These are phyloP conservation scores for Ectemnius continuus DNA, from an alignment of 2,888 invertebrate genomes.

Conservation along the genomic window DNA sequence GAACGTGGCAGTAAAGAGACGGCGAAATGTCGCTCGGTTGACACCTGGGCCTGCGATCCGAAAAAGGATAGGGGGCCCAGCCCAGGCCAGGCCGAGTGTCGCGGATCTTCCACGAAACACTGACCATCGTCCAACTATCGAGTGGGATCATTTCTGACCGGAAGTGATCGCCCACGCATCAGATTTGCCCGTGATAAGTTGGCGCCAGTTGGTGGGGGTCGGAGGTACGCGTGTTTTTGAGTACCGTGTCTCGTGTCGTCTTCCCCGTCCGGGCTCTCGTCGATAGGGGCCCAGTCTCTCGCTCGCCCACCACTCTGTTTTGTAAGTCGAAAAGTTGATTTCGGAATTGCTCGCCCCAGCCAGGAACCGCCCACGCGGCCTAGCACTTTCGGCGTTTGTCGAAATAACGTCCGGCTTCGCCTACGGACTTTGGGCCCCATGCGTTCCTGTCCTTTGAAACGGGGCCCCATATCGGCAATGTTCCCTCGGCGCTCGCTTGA, in stretches of 20 bases:
- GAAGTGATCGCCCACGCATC: constrained; percentile 53
- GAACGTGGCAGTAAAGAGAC: constrained; percentile 4
- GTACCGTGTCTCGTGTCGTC: constrained; percentile 21
- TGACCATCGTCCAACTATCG: constrained; percentile 26
- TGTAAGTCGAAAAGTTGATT: constrained; percentile 61
- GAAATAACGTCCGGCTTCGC: constrained; percentile 65
- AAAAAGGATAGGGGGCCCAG: background rate
- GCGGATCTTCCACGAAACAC: constrained; percentile 10
- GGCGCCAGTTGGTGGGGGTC: constrained; percentile 21
- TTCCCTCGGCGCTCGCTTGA: background rate
- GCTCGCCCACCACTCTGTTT: constrained; percentile 59
- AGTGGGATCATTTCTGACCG: constrained; percentile 43
- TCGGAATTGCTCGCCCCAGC: constrained; percentile 56
- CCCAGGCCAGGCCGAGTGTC: background rate
- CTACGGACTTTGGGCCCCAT: constrained; percentile 33
- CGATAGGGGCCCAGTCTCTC: constrained; percentile 24
- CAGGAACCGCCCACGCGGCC: constrained; percentile 51
- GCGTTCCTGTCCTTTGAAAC: background rate
- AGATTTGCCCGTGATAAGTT: constrained; percentile 49
- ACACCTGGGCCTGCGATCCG: constrained; percentile 2
- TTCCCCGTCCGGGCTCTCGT: background rate
- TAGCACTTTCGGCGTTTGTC: constrained; percentile 47
- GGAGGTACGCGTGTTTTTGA: constrained; percentile 43
- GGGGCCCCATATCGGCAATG: background rate
- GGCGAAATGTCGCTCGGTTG: constrained; percentile 5